Percentiles rank a stretch among this genome's conserved stretches.
Evolutionary conservation across 2,888 invertebrate genomes (phyloP).

Genomic region (Spodoptera littoralis): DNA sequence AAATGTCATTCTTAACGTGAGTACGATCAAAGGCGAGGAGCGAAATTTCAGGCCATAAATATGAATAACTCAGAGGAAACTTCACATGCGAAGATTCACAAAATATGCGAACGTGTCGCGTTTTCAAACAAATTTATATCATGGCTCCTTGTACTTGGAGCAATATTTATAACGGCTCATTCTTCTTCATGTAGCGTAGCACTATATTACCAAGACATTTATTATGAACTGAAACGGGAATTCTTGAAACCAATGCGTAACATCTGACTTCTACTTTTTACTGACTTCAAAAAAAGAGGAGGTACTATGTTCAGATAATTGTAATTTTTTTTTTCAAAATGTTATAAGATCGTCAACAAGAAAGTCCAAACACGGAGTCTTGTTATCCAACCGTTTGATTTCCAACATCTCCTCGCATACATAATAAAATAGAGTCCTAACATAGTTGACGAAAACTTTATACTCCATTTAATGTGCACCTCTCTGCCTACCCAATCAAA

Average conservation of each 20-base stretch:
- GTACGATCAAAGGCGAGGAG: slow-evolving; percentile 54
- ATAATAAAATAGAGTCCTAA: too few relatives aligned
- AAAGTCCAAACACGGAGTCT: too few relatives aligned
- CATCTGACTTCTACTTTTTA: too few relatives aligned
- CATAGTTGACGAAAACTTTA: too few relatives aligned
- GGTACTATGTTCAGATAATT: too few relatives aligned
- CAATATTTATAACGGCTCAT: slow-evolving; percentile 55
- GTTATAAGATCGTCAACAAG: too few relatives aligned
- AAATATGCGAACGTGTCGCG: slow-evolving; percentile 69
- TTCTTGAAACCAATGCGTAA: slow-evolving; percentile 22
- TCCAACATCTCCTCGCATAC: too few relatives aligned
- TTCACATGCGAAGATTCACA: slow-evolving; percentile 67
- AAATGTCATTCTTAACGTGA: slow-evolving; percentile 53
- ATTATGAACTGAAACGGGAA: slow-evolving; percentile 36
- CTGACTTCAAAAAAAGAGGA: too few relatives aligned
- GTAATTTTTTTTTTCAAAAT: too few relatives aligned
- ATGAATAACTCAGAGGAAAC: slow-evolving; percentile 61
- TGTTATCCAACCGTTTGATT: too few relatives aligned
- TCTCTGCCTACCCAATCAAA: too few relatives aligned
- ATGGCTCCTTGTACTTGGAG: slow-evolving; percentile 50
- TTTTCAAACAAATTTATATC: slow-evolving; percentile 63
- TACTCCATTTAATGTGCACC: too few relatives aligned
- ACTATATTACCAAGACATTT: slow-evolving; percentile 42
- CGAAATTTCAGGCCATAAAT: slow-evolving; percentile 62
- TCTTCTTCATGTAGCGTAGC: slow-evolving; percentile 42